These are phyloP conservation scores for Andrena praecox DNA, from an alignment of 2,888 invertebrate genomes.

Conservation along the genomic window DNA sequence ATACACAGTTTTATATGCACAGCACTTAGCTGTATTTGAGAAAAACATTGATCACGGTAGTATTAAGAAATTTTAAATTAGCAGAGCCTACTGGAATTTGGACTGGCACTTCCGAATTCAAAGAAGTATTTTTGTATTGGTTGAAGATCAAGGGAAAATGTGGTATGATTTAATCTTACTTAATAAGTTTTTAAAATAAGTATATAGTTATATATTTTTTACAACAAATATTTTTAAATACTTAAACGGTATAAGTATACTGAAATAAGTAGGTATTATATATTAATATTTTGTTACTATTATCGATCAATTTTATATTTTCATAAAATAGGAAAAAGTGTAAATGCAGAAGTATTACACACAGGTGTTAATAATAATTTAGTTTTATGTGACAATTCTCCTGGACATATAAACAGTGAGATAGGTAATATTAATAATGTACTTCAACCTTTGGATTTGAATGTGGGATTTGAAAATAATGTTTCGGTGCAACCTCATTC, in stretches of 20 bases:
- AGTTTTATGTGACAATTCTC: too few relatives aligned
- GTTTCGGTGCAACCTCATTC: neutral
- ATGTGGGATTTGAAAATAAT: neutral
- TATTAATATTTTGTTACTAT: neutral
- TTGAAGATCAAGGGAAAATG: neutral
- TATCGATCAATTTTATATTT: neutral
- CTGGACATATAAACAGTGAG: neutral
- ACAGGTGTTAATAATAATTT: too few relatives aligned
- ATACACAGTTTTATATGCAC: neutral
- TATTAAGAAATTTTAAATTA: too few relatives aligned
- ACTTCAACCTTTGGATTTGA: neutral
- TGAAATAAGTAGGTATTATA: neutral
- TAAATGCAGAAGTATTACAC: neutral
- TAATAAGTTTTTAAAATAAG: neutral
- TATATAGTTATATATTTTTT: neutral
- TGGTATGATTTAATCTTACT: neutral
- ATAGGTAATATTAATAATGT: neutral
- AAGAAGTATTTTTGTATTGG: neutral
- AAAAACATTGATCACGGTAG: neutral
- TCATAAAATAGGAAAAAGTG: neutral
- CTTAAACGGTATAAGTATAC: neutral
- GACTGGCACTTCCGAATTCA: neutral
- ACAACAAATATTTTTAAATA: neutral
- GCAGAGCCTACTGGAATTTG: neutral
- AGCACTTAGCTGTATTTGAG: neutral